Evolutionary conservation across 1,140 invertebrate genomes (phyloP).

Genomic region (Platorchestia sp.): DNA sequence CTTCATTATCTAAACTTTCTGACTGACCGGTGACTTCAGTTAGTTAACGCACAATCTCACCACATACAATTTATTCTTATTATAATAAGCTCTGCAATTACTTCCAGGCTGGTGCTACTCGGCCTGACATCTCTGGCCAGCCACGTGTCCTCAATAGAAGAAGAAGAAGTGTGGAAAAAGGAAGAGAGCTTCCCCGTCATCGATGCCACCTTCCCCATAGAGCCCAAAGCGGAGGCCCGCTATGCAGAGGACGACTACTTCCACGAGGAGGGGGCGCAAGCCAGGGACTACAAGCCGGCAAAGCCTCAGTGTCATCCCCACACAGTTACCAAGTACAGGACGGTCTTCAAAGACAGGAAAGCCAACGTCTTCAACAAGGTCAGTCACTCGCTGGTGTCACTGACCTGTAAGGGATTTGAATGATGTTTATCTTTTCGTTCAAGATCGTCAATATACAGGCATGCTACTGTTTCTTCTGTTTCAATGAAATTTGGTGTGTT

Average conservation of each 20-base stretch:
- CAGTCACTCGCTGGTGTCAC: constrained; percentile 36
- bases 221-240: constrained; percentile 2
- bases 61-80: too few relatives aligned
- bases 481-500: too few relatives aligned
- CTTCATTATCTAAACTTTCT: too few relatives aligned
- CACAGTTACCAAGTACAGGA: constrained; percentile 66
- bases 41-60: too few relatives aligned
- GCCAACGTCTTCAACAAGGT: constrained; percentile 66
- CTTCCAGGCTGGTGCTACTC: neutral
- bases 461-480: neutral
- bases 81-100: neutral
- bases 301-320: constrained; percentile 62
- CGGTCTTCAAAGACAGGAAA: constrained; percentile 65
- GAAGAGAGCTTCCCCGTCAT: constrained; percentile 31
- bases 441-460: neutral
- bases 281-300: constrained; percentile 46
- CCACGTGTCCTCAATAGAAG: neutral
- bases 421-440: too few relatives aligned
- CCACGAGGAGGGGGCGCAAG: constrained; percentile 7
- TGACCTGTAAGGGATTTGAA: neutral
- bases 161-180: constrained; percentile 10
- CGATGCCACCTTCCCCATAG: neutral
- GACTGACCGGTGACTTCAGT: too few relatives aligned
- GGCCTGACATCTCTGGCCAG: neutral
- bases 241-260: constrained; percentile 30